Evolutionary conservation across 1,140 invertebrate species (phyloP).

Genomic region (Nymphalis io): DNA sequence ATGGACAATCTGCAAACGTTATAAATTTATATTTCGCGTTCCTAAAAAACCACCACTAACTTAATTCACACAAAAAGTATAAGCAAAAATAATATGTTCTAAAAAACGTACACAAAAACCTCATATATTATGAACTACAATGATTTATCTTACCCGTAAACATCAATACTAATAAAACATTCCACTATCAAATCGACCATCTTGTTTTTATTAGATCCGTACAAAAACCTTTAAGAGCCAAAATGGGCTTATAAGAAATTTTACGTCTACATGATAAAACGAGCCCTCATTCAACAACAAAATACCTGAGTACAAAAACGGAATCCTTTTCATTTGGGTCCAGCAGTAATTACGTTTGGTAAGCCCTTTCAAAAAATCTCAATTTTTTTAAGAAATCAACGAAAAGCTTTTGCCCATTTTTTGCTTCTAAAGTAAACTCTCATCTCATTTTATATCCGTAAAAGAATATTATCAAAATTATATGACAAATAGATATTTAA

Average conservation of each 20-base stretch:
- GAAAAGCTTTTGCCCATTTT: slow-evolving; percentile 9
- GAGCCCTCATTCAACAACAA: slow-evolving; percentile 18
- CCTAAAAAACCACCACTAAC: too few relatives aligned
- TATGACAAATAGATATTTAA: too few relatives aligned
- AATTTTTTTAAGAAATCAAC: slow-evolving; percentile 13
- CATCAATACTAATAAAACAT: slow-evolving; percentile 11
- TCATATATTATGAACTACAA: neutral
- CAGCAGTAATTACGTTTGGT: slow-evolving; percentile 26
- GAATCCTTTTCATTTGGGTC: slow-evolving; percentile 24
- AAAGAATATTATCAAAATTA: too few relatives aligned
- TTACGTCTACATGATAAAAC: slow-evolving; percentile 15
- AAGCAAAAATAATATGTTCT: neutral
- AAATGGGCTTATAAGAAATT: slow-evolving; percentile 23
- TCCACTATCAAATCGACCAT: slow-evolving; percentile 9
- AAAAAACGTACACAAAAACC: neutral
- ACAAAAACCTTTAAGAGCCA: slow-evolving; percentile 17
- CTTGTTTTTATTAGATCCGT: slow-evolving; percentile 22
- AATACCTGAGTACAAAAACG: slow-evolving; percentile 22
- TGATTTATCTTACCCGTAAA: slow-evolving; percentile 6
- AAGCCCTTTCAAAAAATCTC: slow-evolving; percentile 17
- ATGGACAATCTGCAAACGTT: too few relatives aligned
- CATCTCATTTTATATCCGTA: neutral
- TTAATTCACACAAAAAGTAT: neutral
- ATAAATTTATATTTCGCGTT: too few relatives aligned
- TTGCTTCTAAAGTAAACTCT: slow-evolving; percentile 3